phyloP scores from a whole-genome alignment of 2,888 invertebrate species.

The Creontiades dilutus region DNA sequence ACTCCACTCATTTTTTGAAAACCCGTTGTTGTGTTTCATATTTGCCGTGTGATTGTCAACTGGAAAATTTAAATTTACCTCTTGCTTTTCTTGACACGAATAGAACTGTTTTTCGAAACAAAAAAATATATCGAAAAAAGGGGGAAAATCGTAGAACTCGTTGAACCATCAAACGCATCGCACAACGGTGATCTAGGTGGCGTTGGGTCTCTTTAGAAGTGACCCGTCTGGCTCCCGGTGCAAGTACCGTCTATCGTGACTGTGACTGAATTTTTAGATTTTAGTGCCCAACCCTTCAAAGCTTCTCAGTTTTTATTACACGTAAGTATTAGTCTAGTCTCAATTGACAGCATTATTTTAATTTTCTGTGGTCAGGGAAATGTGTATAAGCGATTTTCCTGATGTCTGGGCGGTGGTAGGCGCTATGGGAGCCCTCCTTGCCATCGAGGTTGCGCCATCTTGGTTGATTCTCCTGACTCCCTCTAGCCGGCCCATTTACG shows the following conservation, averaged over 20 bases:
- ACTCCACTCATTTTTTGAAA: background rate
- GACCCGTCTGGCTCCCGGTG: constrained; percentile 74
- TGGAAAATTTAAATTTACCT: background rate
- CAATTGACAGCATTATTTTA: background rate
- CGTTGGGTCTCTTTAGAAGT: constrained; percentile 71
- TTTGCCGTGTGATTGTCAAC: background rate
- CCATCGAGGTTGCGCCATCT: constrained; percentile 68
- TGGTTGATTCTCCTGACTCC: constrained; percentile 52
- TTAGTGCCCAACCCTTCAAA: constrained; percentile 75
- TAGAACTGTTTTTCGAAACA: background rate
- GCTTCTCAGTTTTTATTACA: constrained; percentile 73
- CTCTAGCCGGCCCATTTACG: constrained; percentile 52
- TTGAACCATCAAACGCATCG: background rate
- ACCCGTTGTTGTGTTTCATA: background rate
- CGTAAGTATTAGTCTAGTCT: constrained; percentile 71
- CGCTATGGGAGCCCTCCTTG: constrained; percentile 51
- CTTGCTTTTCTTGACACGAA: background rate
- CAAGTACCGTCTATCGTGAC: constrained; percentile 76
- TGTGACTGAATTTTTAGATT: constrained; percentile 75
- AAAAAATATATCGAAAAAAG: background rate
- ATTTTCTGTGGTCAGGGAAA: background rate
- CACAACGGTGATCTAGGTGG: constrained; percentile 44
- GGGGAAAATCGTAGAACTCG: background rate
- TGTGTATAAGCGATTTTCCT: background rate
- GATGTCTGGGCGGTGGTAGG: constrained; percentile 58